Base-by-base conservation (phyloP, 2,888 invertebrate genomes). In the Eumacrocentrus americanus region DNA sequence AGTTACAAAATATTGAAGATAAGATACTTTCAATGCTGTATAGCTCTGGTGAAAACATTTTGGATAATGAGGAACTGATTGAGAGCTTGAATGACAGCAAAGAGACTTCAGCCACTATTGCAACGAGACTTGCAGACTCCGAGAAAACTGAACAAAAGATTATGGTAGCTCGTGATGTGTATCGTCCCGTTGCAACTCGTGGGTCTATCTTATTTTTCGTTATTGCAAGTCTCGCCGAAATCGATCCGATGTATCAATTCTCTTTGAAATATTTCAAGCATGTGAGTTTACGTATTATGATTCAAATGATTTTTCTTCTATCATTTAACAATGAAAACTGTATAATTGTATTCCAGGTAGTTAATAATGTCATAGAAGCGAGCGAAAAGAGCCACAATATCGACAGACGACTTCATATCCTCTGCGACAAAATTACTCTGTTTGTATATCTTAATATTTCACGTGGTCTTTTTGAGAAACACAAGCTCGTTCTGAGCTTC, bases 241-340 rank as follows among this genome's bases (percentile, higher is more conserved):
- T 97, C 60, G 95, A 97, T 81, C 93, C 95, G 0, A 96, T 96
- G 96, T 97, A 97, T 81, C 96, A 97, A 81, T 96, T 91, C 82
- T 95, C 95, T 0, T 83, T 96, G 35, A 94, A 92, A 71, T 95
- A 95, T 83, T 96, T 95, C 76, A 92, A 87, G 67, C 87, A 53
- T 12, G 40, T 42, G 1, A 42, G 42, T 42, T 18, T 0, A 16
- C 16, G 16, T 14, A 16, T n/a, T n/a, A n/a, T n/a, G n/a, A n/a
- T n/a, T n/a, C n/a, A n/a, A n/a, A n/a, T n/a, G n/a, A n/a, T n/a
- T n/a, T n/a, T n/a, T n/a, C n/a, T n/a, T n/a, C n/a, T n/a, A n/a
- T n/a, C 18, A 44, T 29, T 64, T 54, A 73, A 76, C 7, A n/a
- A n/a, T n/a, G n/a, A n/a, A n/a, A n/a, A n/a, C n/a, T n/a, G n/a